Base-by-base conservation (phyloP, 2,888 invertebrate species). In the Nomada hirtipes region DNA sequence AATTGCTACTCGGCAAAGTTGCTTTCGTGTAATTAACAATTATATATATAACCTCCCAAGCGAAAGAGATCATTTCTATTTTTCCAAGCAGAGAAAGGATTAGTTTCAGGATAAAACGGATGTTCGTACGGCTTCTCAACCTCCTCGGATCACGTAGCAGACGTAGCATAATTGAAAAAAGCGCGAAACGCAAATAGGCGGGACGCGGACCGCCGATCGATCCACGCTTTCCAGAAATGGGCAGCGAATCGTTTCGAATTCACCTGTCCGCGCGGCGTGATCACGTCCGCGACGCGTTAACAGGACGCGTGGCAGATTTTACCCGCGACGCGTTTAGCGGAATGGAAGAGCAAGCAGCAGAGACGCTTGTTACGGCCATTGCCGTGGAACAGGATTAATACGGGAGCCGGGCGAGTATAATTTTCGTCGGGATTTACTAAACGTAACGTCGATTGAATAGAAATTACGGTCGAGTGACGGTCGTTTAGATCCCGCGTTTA, bases 341-440 rank as follows among this genome's bases (percentile, higher is more conserved):
- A 71, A 86, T 86, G 88, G 88, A 87, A 88, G 86, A 88, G 82
- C 76, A 86, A 85, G 77, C 85, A 85, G 52, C 64, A 2, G 47
- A 11, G 47, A 15, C 47, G 47, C 65, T 76, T 61, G 78, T 68
- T 60, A 60, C 81, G 61, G 61, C 47, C 72, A 71, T 72, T 59
- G 53, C 64, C 61, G 73, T 15, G 76, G 63, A 64, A 78, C 74
- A 20, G 81, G 84, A 85, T 87, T 88, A 88, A 88, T 84, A 79
- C 69, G 60, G 29, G 61, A 71, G 70, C 75, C 55, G 53, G 20
- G 55, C 70, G 78, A 81, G 76, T 84, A 36, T 36, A 78, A 86
- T 87, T 87, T 85, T 67, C 63, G 74, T 67, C 26, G 50, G 63
- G 73, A 87, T 83, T 82, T 81, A 64, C 59, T 72, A 63, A 81